Evolutionary conservation across 2,888 invertebrate species (phyloP).

Genomic region (Eulithis prunata): DNA sequence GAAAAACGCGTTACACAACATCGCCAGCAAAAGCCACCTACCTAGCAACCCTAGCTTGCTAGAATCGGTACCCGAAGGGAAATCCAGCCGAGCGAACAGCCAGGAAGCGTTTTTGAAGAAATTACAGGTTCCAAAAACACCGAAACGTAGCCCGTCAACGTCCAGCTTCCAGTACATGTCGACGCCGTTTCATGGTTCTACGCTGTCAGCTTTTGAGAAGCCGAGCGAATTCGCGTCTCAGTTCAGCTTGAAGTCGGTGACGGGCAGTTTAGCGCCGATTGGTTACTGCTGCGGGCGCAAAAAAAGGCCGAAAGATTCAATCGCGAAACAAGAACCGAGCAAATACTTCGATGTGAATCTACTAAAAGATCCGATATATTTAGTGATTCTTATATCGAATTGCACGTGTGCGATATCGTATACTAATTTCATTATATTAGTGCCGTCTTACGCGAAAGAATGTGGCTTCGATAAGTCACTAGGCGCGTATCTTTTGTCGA

Average conservation of each 20-base stretch:
- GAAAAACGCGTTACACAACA: constrained; percentile 83
- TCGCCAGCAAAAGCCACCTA: constrained; percentile 85
- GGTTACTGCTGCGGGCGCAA: constrained; percentile 70
- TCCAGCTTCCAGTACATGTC: constrained; percentile 94
- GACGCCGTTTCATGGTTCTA: constrained; percentile 94
- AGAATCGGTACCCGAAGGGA: constrained; percentile 89
- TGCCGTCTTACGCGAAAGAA: constrained; percentile 90
- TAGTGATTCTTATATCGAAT: constrained; percentile 92
- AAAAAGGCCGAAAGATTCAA: constrained; percentile 65
- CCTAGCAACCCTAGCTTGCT: constrained; percentile 86
- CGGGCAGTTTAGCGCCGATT: constrained; percentile 81
- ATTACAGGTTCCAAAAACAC: constrained; percentile 74
- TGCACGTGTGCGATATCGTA: constrained; percentile 94
- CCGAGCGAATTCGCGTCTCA: constrained; percentile 91
- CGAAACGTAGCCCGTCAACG: constrained; percentile 89
- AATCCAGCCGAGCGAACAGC: constrained; percentile 64
- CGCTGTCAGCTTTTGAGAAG: constrained; percentile 90
- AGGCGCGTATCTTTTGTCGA: constrained; percentile 90
- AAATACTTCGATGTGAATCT: constrained; percentile 91
- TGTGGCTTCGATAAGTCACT: constrained; percentile 88
- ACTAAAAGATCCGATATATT: constrained; percentile 90
- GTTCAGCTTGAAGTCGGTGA: constrained; percentile 88
- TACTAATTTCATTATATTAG: constrained; percentile 92
- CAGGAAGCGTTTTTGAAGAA: constrained; percentile 73
- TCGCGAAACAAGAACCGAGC: constrained; percentile 71